phyloP scores from a whole-genome alignment of 2,113 vertebrate genomes.

The Chaetodon auriga region DNA sequence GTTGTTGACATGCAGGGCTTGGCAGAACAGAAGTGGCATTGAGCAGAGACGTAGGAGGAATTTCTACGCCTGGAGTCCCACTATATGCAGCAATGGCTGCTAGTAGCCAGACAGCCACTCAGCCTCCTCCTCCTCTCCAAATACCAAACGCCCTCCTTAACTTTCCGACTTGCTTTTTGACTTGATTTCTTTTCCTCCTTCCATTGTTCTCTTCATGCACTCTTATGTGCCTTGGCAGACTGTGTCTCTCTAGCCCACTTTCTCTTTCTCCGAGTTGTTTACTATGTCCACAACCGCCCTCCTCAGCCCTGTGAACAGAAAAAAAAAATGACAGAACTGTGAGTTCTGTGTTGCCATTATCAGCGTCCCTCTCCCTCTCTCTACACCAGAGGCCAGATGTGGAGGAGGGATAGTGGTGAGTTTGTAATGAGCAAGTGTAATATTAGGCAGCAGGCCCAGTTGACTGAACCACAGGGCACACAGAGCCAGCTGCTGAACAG shows the following conservation, averaged over 20 bases:
- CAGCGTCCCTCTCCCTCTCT: constrained; percentile 28
- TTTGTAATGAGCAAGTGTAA: constrained; percentile 71
- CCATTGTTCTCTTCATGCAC: constrained; percentile 60
- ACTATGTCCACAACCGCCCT: constrained; percentile 7
- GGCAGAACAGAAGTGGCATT: constrained; percentile 84
- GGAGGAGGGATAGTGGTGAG: constrained; percentile 63
- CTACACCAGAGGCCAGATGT: constrained; percentile 67
- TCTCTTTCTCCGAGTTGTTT: constrained; percentile 54
- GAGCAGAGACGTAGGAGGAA: constrained; percentile 79
- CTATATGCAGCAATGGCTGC: constrained; percentile 53
- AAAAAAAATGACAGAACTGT: constrained; percentile 37
- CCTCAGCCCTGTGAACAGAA: neutral
- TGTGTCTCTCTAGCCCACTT: constrained; percentile 30
- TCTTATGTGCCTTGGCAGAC: constrained; percentile 28
- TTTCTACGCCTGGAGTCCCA: constrained; percentile 76
- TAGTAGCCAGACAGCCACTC: constrained; percentile 52
- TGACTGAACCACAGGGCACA: constrained; percentile 34
- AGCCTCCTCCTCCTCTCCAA: constrained; percentile 64
- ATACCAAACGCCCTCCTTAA: constrained; percentile 68
- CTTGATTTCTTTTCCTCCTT: constrained; percentile 45
- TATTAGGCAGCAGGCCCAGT: constrained; percentile 56
- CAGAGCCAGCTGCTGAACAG: constrained; percentile 53
- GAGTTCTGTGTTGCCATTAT: constrained; percentile 46
- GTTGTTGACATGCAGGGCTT: constrained; percentile 67
- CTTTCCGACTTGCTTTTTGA: constrained; percentile 53